Percentiles rank a stretch among this genome's conserved stretches.
Evolutionary conservation across 2,113 vertebrate species (phyloP).

Genomic region (Bos indicus): DNA sequence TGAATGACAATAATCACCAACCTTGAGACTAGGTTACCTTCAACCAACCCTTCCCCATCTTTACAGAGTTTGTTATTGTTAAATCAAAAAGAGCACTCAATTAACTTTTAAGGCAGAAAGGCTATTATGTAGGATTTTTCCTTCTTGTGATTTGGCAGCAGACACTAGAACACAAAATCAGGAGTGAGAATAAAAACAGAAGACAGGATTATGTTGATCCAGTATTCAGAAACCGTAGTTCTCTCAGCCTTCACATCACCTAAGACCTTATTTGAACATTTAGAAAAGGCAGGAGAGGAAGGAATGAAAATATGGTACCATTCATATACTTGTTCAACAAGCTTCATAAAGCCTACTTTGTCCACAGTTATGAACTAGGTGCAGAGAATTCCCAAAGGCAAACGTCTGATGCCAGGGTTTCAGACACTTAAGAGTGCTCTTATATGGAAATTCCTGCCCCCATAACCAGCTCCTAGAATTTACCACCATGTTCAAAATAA

Average conservation of each 20-base stretch:
- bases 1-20: not conserved
- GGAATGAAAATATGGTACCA: not conserved
- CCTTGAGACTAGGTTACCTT: not conserved
- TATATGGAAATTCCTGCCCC: not conserved
- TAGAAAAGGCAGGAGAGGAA: not conserved
- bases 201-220: not conserved
- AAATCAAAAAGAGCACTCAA: not conserved
- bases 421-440: not conserved
- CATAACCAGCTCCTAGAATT: not conserved
- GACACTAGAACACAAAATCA: not conserved
- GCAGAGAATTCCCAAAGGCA: not conserved
- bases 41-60: not conserved
- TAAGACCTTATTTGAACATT: not conserved
- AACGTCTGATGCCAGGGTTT: not conserved
- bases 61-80: not conserved
- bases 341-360: not conserved
- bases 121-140: conserved; percentile 1
- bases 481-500: conserved; percentile 27
- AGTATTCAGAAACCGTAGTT: not conserved
- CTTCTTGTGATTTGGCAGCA: not conserved
- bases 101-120: conserved; percentile 1
- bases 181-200: not conserved
- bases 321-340: not conserved
- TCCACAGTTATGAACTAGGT: not conserved
- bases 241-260: not conserved